Evolutionary conservation across 64 coral and sea anemone species (phyloP).

Genomic region (Astreopora myriophthalma): DNA sequence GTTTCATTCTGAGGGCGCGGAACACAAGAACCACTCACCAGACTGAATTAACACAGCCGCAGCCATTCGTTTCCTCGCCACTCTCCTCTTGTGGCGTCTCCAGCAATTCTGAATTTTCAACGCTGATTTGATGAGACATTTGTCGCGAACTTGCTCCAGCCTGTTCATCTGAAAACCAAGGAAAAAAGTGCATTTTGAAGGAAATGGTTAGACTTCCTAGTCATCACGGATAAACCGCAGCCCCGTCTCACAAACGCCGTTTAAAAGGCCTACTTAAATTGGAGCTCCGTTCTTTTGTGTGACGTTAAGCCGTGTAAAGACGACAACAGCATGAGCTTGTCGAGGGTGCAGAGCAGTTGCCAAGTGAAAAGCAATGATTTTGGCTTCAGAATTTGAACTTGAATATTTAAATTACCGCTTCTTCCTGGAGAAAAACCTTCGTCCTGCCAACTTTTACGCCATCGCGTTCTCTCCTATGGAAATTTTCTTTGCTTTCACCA

Average conservation of each 20-base stretch:
- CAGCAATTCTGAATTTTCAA: constrained; percentile 34
- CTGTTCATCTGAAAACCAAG: constrained; percentile 36
- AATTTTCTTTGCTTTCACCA: constrained; percentile 44
- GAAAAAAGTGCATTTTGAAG: background rate
- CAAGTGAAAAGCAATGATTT: background rate
- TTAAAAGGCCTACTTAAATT: too few relatives aligned
- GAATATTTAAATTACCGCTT: background rate
- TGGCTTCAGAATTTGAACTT: background rate
- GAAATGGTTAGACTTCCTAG: too few relatives aligned
- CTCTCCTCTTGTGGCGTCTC: constrained; percentile 32
- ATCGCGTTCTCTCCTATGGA: background rate
- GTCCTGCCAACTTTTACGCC: constrained; percentile 37
- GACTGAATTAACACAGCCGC: constrained; percentile 34
- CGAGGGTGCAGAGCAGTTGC: background rate
- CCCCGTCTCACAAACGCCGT: too few relatives aligned
- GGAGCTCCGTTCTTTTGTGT: too few relatives aligned
- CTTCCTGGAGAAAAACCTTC: constrained; percentile 50
- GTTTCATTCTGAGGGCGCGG: background rate
- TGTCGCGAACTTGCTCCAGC: constrained; percentile 31
- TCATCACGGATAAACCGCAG: too few relatives aligned
- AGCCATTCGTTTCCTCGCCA: background rate
- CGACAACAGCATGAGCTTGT: background rate
- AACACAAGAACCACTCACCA: background rate
- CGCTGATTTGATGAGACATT: constrained; percentile 27
- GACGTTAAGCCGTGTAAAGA: too few relatives aligned